phyloP scores from a whole-genome alignment of 2,113 vertebrate genomes.

The Haemorhous mexicanus region DNA sequence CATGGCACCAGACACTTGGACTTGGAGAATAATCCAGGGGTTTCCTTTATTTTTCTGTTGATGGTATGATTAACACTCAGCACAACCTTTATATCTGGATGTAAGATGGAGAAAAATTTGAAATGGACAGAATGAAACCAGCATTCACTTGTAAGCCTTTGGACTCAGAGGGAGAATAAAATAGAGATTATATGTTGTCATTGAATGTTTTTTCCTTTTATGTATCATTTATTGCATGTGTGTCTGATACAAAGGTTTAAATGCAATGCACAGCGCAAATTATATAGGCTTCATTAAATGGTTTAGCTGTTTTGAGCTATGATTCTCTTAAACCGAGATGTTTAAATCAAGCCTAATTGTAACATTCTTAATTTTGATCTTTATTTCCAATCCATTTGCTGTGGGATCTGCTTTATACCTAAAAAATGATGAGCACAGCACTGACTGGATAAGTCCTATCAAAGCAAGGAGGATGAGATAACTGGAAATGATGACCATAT shows the following conservation, averaged over 20 bases:
- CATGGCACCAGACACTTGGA: not conserved
- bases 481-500: not conserved
- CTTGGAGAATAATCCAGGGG: not conserved
- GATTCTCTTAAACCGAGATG: not conserved
- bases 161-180: not conserved
- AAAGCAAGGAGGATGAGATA: not conserved
- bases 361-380: not conserved
- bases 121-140: not conserved
- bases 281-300: not conserved
- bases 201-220: not conserved
- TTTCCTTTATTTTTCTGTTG: not conserved
- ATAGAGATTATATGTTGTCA: not conserved
- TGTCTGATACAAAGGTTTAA: not conserved
- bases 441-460: not conserved
- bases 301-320: not conserved
- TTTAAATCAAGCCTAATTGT: not conserved
- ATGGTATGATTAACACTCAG: fast-evolving
- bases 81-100: not conserved
- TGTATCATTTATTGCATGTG: not conserved
- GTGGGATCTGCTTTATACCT: not conserved
- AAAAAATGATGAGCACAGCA: not conserved
- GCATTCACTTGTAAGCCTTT: not conserved
- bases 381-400: not conserved
- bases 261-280: not conserved
- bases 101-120: not conserved